Evolutionary conservation across 2,113 vertebrate genomes (phyloP), one percentile per base, ranked within the genome.

Genomic region (Sphaerodactylus townsendi): DNA sequence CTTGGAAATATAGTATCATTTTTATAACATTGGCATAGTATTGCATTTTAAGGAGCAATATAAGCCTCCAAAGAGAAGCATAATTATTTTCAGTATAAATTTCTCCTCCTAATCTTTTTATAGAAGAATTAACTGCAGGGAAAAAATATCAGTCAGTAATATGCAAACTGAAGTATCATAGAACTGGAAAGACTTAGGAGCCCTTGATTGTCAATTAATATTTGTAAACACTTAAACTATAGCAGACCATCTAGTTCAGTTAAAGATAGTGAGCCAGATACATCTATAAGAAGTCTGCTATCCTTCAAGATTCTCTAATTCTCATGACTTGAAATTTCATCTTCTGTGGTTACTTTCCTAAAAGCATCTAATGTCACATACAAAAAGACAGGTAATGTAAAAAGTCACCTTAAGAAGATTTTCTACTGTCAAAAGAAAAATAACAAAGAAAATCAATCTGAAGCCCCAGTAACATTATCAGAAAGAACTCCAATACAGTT

Each of bases 1-100:
- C 72, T 33, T 62, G 39, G 80, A 82, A 82, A 73, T 73, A 82
- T 62, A 82, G 69, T 62, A 71, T 64, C 33, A 46, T 33, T 64
- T 82, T 64, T 83, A 37, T 56, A 84, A 17, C 30, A 25, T 68
- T 62, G 71, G 56, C 56, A 74, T 17, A 9, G 41, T 44, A 62
- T 35, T 53, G 41, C 39, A 71, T 85, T 30, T 39, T 64, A n/a
- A 15, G 71, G 76, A 62, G 56, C 41, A 77, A 37, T 72, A 72
- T 64, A 79, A 48, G 21, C 69, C 41, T 79, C 41, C 56, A 85
- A 5, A 79, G 68, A 85, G 56, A 84, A 70, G 37, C 75, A 46
- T 76, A 77, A 68, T 69, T 15, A 77, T 48, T 84, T 78, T 62
- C 14, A 35, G 15, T 70, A 72, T 56, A 77, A 69, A 64, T 71